A percentile compares a stretch with the other conserved stretches of the same genome.
Evolutionary conservation across 2,797 vertebrate genomes (phyloP).

Genomic region (Capromys pilorides): DNA sequence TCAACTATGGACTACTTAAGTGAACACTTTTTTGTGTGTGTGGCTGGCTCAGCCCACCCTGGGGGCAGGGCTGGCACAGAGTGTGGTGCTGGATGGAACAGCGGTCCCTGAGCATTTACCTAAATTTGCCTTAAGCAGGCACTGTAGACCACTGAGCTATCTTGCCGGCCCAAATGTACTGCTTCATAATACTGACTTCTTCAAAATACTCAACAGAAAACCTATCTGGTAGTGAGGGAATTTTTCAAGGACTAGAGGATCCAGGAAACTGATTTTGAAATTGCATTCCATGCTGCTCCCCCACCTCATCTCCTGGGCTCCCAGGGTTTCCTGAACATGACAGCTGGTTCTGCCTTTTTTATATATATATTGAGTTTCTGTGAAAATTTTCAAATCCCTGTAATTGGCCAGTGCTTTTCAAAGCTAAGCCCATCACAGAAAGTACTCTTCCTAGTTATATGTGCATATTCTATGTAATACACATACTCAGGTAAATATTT

Average conservation of each 20-base stretch:
- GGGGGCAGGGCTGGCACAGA: no score
- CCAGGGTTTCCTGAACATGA: neutral
- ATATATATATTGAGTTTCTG: neutral
- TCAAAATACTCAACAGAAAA: conserved; percentile 27
- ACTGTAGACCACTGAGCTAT: no score
- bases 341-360: neutral
- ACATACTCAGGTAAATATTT: neutral
- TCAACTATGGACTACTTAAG: neutral
- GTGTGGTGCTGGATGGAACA: no score
- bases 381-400: conserved; percentile 5
- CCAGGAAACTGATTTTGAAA: neutral
- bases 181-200: neutral
- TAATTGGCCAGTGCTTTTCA: neutral
- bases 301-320: neutral
- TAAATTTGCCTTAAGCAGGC: no score
- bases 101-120: no score
- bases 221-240: neutral
- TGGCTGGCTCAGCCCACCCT: no score
- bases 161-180: no score
- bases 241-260: neutral
- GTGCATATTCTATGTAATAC: neutral
- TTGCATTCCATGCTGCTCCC: neutral
- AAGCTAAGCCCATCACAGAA: neutral
- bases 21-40: neutral
- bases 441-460: neutral